Evolutionary conservation across 2,888 invertebrate genomes (phyloP).

Genomic region (Taphrorychus bicolor): DNA sequence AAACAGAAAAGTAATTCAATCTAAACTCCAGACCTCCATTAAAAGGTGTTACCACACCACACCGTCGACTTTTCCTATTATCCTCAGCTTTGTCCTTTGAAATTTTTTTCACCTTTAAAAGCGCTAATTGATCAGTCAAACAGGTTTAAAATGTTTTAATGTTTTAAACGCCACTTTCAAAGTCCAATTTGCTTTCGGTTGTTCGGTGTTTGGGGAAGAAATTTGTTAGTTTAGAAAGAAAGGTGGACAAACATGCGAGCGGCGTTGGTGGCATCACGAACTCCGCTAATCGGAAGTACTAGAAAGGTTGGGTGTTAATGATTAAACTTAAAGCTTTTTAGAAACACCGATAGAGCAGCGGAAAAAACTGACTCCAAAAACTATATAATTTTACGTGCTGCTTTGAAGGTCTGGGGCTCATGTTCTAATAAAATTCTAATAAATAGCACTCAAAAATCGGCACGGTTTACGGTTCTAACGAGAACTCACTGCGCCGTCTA

Average conservation of each 20-base stretch:
- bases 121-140: slow-evolving; percentile 28
- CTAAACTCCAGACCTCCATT: slow-evolving; percentile 11
- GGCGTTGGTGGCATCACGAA: slow-evolving; percentile 33
- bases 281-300: slow-evolving; percentile 11
- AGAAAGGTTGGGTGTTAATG: slow-evolving; percentile 4
- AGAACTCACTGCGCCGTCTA: slow-evolving; percentile 23
- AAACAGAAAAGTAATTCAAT: slow-evolving; percentile 7
- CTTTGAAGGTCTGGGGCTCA: not conserved
- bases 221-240: slow-evolving; percentile 35
- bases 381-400: not conserved
- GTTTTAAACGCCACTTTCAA: slow-evolving; percentile 36
- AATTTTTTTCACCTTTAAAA: slow-evolving; percentile 31
- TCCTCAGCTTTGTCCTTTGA: slow-evolving; percentile 19
- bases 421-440: not conserved
- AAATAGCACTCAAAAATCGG: not conserved
- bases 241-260: slow-evolving; percentile 26
- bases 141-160: slow-evolving; percentile 31
- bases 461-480: slow-evolving; percentile 1
- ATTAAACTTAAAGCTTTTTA: slow-evolving; percentile 9
- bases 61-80: slow-evolving; percentile 29
- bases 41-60: slow-evolving; percentile 30
- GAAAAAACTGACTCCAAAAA: not conserved
- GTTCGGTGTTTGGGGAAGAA: slow-evolving; percentile 23
- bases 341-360: not conserved
- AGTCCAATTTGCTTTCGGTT: slow-evolving; percentile 29